Conservation (phyloP, 2,113 vertebrate genomes). For the Pyrgilauda ruficollis region DNA sequence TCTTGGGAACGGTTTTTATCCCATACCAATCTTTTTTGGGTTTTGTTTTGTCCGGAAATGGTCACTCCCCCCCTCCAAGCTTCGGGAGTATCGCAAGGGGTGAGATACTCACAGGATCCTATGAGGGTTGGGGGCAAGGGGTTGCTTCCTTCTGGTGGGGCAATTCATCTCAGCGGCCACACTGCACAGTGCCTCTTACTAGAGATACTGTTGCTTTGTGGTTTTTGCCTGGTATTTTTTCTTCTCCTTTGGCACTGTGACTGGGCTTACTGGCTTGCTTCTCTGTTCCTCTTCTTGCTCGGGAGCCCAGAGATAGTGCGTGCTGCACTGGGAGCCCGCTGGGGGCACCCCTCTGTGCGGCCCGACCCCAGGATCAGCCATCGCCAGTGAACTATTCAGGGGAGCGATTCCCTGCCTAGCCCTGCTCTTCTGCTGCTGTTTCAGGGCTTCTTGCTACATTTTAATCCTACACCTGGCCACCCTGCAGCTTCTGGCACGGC, state of each 20-base stretch:
- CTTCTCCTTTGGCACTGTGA: background rate
- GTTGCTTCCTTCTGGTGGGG: background rate
- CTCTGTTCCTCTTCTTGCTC: background rate
- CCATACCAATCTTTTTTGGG: background rate
- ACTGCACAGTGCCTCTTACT: background rate
- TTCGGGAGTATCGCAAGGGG: background rate
- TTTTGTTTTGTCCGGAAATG: background rate
- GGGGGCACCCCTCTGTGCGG: background rate
- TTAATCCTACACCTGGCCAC: background rate
- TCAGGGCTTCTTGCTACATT: background rate
- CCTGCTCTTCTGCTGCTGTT: background rate
- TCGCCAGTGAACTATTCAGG: background rate
- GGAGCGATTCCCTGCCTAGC: background rate
- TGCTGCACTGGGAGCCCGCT: background rate
- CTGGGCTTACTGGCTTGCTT: background rate
- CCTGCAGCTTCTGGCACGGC: background rate
- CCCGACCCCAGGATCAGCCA: background rate
- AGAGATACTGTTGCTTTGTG: background rate
- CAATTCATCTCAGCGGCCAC: background rate
- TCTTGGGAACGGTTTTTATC: background rate
- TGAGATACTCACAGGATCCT: background rate
- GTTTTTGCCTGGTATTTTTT: background rate
- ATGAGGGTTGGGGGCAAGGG: background rate
- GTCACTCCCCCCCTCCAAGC: too few species aligned
- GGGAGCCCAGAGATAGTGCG: background rate